These are phyloP conservation scores for Barbus barbus DNA, from an alignment of 2,113 vertebrate species.

Conservation along the genomic window DNA sequence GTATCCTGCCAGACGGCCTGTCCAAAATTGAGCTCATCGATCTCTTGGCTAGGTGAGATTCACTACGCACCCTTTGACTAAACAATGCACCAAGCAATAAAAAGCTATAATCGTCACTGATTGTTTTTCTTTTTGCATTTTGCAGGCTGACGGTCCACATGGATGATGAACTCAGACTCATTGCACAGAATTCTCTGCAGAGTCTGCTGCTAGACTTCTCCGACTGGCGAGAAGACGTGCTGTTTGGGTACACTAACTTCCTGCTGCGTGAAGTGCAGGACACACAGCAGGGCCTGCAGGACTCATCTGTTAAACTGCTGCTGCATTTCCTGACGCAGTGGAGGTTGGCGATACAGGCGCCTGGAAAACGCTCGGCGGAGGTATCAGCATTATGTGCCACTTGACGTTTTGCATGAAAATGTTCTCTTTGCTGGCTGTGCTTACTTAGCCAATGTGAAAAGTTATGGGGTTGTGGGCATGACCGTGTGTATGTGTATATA, in stretches of 20 bases:
- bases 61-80: neutral
- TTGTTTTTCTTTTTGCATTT: neutral
- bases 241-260: constrained; percentile 97
- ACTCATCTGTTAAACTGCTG: constrained; percentile 91
- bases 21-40: constrained; percentile 96
- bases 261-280: constrained; percentile 94
- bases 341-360: constrained; percentile 90
- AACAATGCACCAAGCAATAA: neutral
- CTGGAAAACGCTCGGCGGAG: constrained; percentile 87
- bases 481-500: constrained; percentile 1
- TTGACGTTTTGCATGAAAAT: neutral
- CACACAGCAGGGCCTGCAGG: constrained; percentile 91
- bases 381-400: constrained; percentile 62
- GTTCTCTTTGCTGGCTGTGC: neutral
- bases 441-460: neutral
- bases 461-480: neutral
- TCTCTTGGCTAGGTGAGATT: constrained; percentile 86
- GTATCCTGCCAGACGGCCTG: constrained; percentile 96
- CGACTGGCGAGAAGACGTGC: constrained; percentile 96
- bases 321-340: constrained; percentile 96
- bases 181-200: constrained; percentile 96
- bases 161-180: constrained; percentile 97
- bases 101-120: neutral
- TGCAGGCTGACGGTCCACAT: constrained; percentile 94
- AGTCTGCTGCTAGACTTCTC: constrained; percentile 94